Percentiles rank a stretch among this genome's conserved stretches.
These are phyloP conservation scores for Acanthiza pusilla DNA, from an alignment of 2,797 vertebrate genomes.

Conservation along the genomic window DNA sequence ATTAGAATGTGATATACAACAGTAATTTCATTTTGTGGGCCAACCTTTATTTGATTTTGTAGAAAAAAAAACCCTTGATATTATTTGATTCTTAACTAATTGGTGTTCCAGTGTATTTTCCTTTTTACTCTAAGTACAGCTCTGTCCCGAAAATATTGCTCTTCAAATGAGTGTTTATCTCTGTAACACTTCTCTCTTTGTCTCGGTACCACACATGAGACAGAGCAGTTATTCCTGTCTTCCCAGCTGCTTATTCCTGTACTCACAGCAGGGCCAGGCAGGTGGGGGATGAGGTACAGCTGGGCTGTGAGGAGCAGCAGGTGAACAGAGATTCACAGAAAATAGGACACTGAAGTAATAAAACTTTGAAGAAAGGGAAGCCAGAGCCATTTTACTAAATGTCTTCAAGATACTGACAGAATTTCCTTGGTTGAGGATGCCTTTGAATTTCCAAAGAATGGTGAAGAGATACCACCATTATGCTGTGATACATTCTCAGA, in stretches of 20 bases:
- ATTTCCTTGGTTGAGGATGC: background rate
- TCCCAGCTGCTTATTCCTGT: background rate
- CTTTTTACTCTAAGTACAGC: background rate
- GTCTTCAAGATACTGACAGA: background rate
- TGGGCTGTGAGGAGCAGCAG: background rate
- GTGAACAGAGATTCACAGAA: background rate
- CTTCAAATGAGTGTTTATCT: background rate
- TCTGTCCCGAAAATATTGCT: background rate
- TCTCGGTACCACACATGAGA: background rate
- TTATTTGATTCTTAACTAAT: background rate
- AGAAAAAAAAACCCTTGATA: background rate
- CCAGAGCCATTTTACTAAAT: background rate
- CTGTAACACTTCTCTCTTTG: background rate
- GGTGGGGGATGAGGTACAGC: accelerated
- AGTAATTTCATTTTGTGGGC: background rate
- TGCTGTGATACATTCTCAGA: background rate
- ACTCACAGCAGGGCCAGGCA: background rate
- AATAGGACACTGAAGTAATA: background rate
- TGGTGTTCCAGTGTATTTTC: background rate
- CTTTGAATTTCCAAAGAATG: background rate
- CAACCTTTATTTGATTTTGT: background rate
- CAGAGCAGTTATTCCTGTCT: background rate
- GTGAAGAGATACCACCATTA: background rate
- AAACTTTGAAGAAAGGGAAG: background rate
- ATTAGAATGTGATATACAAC: background rate